These are phyloP conservation scores for Gallirallus australis DNA, from an alignment of 2,797 vertebrate species.

Conservation along the genomic window DNA sequence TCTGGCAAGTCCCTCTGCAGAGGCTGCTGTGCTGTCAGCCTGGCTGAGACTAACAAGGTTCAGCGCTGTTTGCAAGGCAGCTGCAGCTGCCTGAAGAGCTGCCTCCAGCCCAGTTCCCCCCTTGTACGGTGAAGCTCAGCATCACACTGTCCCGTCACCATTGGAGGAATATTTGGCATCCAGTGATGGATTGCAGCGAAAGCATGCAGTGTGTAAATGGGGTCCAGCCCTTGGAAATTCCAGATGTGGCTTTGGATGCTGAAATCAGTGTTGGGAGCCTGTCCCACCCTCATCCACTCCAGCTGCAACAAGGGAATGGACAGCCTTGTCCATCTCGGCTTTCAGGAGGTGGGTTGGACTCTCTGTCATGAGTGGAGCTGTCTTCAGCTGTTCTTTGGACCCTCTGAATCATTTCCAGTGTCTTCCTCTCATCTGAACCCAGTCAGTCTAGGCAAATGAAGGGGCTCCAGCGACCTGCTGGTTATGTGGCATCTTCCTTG, in stretches of 20 bases:
- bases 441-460: not conserved
- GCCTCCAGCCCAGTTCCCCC: not conserved
- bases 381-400: not conserved
- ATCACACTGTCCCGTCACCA: not conserved
- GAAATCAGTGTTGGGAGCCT: not conserved
- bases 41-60: not conserved
- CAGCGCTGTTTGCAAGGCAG: fast-evolving
- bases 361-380: not conserved
- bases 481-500: not conserved
- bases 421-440: not conserved
- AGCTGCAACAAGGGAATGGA: not conserved
- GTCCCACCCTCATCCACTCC: not conserved
- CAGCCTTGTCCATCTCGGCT: not conserved
- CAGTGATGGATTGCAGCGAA: not conserved
- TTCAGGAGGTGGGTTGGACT: not conserved
- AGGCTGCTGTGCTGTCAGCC: not conserved
- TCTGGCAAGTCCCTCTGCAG: not conserved
- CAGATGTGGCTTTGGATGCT: not conserved
- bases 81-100: not conserved
- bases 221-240: not conserved
- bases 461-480: not conserved
- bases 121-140: not conserved
- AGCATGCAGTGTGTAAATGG: not conserved
- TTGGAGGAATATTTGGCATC: fast-evolving
- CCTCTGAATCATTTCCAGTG: not conserved